Evolutionary conservation across 1,140 invertebrate species (phyloP), one percentile per base, ranked within the genome.

Genomic region (Drosophila watanabei): DNA sequence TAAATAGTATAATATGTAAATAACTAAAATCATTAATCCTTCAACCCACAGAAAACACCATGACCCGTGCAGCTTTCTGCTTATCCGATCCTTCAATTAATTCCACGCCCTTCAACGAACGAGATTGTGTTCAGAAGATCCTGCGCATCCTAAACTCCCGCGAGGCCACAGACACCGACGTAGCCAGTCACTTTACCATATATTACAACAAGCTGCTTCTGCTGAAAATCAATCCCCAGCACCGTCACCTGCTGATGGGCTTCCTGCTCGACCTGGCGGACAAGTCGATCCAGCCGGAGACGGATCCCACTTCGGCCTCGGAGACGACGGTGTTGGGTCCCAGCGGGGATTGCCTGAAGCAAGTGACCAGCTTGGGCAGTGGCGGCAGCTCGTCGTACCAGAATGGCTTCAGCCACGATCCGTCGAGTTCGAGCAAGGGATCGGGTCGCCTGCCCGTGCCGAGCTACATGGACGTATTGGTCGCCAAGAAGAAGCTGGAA

Each of bases 401-500:
- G 14, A 57, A 57, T 39, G 54, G 54, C 14, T 49, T 20, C 20
- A 64, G 66, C 48, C 85, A 85, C 43, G 56, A 85, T 52, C 0
- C 70, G 5, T 28, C 65, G 9, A 63, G 79, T 32, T 37, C 52
- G 4, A 14, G 14, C 52, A 9, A 28, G 2, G 73, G 45, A 24
- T 0, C 16, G 61, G 14, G 43, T 43, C 4, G 33, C 16, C 16
- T 59, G 1, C 11, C 62, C 6, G 9, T 80, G 30, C 56, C 57
- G 6, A 59, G 63, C 30, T 87, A 58, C 48, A 13, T 69, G 39
- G 20, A 59, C 2, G n/a, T 63, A n/a, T n/a, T 71, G 11, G 5
- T 9, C 2, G 58, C 20, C 0, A 39, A 61, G 14, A 51, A 37
- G 14, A 28, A 30, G 11, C 2, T 94, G 69, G 92, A 93, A 57